Evolutionary conservation across 1,140 invertebrate genomes (phyloP).

Genomic region (Macrocentrus cingulum): DNA sequence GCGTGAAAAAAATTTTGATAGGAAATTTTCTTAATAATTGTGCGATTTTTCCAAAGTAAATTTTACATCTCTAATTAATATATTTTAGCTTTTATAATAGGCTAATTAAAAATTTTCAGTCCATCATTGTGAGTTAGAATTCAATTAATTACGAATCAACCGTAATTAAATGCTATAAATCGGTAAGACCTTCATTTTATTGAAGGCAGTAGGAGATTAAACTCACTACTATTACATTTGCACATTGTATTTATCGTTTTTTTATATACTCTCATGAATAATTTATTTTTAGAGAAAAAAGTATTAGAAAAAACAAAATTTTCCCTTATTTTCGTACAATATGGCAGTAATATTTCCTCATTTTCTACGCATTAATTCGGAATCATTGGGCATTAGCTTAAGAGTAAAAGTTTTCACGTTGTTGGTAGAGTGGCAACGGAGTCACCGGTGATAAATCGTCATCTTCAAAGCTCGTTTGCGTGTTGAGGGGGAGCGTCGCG

Average conservation of each 20-base stretch:
- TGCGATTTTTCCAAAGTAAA: not conserved
- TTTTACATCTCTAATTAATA: not conserved
- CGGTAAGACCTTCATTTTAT: constrained; percentile 15
- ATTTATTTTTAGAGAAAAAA: constrained; percentile 15
- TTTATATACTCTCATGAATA: not conserved
- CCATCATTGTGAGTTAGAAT: constrained; percentile 8
- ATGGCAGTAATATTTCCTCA: constrained; percentile 12
- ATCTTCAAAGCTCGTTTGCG: constrained; percentile 60
- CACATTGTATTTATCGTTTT: not conserved
- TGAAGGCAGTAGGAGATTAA: constrained; percentile 13
- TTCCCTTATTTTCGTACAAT: constrained; percentile 7
- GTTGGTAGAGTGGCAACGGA: constrained; percentile 77
- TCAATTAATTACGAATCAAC: constrained; percentile 1
- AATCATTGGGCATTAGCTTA: constrained; percentile 50
- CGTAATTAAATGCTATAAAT: constrained; percentile 1
- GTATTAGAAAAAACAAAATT: not conserved
- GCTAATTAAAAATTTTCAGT: constrained; percentile 6
- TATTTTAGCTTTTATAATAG: not conserved
- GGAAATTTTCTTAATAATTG: constrained; percentile 3
- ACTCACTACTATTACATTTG: not conserved
- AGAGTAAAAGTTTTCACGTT: constrained; percentile 81
- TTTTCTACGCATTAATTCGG: not conserved
- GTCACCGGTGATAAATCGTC: constrained; percentile 69
- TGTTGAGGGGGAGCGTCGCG: constrained; percentile 64
- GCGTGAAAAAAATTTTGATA: not conserved